phyloP scores from a whole-genome alignment of 53 echinoderm and acorn worm species.

The Arbacia lixula region DNA sequence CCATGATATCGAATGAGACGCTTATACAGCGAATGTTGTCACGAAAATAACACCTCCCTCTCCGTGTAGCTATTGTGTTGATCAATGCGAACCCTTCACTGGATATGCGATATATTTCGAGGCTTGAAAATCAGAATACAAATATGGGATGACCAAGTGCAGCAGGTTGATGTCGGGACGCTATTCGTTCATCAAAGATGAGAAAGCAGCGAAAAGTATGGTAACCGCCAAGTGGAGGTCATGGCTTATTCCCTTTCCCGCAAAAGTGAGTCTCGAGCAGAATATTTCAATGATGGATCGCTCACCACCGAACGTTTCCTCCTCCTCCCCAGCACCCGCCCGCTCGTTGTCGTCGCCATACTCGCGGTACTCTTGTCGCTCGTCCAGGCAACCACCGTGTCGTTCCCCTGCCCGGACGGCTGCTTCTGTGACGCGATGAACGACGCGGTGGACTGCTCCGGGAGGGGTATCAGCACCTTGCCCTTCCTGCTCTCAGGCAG shows the following conservation, averaged over 20 bases:
- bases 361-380: neutral
- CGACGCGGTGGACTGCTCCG: conserved; percentile 38
- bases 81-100: too few species aligned
- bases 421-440: conserved; percentile 20
- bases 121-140: neutral
- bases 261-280: neutral
- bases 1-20: too few species aligned
- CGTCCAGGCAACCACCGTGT: conserved; percentile 1
- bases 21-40: too few species aligned
- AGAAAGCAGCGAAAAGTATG: conserved; percentile 2
- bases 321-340: too few species aligned
- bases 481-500: neutral
- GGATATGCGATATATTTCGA: too few species aligned
- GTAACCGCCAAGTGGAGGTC: neutral
- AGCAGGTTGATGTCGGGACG: neutral
- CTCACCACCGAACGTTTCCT: neutral
- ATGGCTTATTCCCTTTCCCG: conserved; percentile 28
- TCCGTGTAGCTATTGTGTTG: neutral
- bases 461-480: conserved; percentile 1
- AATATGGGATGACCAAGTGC: conserved; percentile 11
- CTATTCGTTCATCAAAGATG: neutral
- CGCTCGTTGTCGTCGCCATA: neutral
- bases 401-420: conserved; percentile 19
- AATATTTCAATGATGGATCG: conserved; percentile 6
- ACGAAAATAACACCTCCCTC: too few species aligned